phyloP scores from a whole-genome alignment of 1,140 invertebrate genomes.

The Xylocopa sonorina region DNA sequence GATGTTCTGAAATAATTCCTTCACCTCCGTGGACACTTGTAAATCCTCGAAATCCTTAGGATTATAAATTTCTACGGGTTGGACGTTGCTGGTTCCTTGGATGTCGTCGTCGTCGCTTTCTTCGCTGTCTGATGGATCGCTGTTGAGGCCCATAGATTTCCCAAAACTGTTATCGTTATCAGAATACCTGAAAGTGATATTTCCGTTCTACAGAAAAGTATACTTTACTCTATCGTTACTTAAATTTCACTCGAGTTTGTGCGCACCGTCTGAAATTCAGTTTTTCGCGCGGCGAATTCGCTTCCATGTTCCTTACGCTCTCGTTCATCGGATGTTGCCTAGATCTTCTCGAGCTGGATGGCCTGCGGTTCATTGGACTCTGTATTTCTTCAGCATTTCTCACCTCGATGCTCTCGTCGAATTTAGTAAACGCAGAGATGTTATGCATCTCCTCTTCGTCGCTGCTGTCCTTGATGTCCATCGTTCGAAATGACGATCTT shows the following conservation, averaged over 20 bases:
- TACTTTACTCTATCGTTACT: too few relatives aligned
- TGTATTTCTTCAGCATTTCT: constrained; percentile 75
- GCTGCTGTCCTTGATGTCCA: constrained; percentile 71
- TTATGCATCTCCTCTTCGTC: constrained; percentile 71
- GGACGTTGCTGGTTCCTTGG: constrained; percentile 76
- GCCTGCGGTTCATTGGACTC: constrained; percentile 72
- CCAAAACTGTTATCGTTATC: constrained; percentile 61
- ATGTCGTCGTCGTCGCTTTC: constrained; percentile 78
- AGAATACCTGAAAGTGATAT: constrained; percentile 51
- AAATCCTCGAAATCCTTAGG: constrained; percentile 93
- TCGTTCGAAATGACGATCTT: constrained; percentile 8
- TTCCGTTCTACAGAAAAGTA: background rate
- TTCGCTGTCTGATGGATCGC: constrained; percentile 76
- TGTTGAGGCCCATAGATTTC: constrained; percentile 71
- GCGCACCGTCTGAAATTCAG: constrained; percentile 66
- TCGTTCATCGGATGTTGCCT: constrained; percentile 61
- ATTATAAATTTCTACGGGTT: constrained; percentile 88
- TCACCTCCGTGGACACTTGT: constrained; percentile 91
- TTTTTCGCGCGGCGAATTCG: constrained; percentile 65
- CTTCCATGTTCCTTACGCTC: constrained; percentile 59
- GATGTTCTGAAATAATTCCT: constrained; percentile 97
- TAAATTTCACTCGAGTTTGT: too few relatives aligned
- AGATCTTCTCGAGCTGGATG: constrained; percentile 54
- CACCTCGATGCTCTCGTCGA: constrained; percentile 77
- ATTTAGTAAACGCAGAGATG: constrained; percentile 74